These are phyloP conservation scores for Gymnopithys bicolor DNA, from an alignment of 2,797 vertebrate genomes.

Conservation along the genomic window DNA sequence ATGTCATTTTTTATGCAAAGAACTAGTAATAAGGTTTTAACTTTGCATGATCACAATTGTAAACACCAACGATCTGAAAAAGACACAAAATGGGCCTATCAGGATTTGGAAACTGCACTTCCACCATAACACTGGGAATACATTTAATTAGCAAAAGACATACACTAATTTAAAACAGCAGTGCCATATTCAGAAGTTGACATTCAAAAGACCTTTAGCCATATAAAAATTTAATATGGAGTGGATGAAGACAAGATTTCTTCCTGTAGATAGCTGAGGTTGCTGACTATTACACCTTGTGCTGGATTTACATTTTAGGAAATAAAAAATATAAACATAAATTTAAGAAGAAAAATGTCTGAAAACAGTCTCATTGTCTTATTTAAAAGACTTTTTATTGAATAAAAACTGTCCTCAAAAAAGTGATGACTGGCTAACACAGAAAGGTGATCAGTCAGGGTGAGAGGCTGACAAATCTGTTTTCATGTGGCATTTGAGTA, in stretches of 20 bases:
- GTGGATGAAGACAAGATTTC: not conserved
- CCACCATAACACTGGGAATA: not conserved
- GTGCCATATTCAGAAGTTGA: not conserved
- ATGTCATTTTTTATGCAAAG: not conserved
- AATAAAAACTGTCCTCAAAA: not conserved
- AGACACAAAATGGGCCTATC: not conserved
- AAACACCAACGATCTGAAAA: not conserved
- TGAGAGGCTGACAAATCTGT: not conserved
- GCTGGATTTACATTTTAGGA: not conserved
- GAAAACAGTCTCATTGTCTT: not conserved
- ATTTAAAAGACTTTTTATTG: not conserved
- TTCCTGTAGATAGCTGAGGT: not conserved
- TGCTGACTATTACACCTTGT: not conserved
- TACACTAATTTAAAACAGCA: not conserved
- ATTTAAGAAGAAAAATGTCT: not conserved
- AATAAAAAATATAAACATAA: not conserved
- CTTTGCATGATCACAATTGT: not conserved
- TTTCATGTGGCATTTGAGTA: not conserved
- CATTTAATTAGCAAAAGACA: not conserved
- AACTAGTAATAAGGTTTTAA: not conserved
- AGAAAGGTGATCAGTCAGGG: not conserved
- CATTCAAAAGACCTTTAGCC: slow-evolving; percentile 5
- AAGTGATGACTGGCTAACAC: not conserved
- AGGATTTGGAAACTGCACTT: not conserved
- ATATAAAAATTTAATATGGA: not conserved